These are phyloP conservation scores for Condylura cristata DNA, from an alignment of 2,113 vertebrate genomes.

Conservation along the genomic window DNA sequence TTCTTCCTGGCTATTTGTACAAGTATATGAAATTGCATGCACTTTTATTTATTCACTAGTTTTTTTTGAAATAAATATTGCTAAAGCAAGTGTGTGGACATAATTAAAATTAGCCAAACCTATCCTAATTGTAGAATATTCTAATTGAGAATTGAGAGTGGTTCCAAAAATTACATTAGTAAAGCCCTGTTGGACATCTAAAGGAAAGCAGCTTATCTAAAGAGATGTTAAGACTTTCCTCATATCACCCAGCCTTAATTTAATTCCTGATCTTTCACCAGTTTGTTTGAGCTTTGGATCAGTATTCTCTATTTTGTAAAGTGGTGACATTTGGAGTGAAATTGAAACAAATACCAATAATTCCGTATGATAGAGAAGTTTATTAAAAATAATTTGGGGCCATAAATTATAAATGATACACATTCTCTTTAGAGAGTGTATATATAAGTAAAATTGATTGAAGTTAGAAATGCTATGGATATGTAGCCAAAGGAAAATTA, in stretches of 20 bases:
- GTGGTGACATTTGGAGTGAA: background rate
- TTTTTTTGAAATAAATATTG: background rate
- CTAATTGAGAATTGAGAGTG: background rate
- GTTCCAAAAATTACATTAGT: conserved; percentile 28
- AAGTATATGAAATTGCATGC: background rate
- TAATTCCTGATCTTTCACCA: background rate
- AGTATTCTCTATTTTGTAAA: background rate
- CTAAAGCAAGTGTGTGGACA: background rate
- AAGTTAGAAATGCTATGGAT: conserved; percentile 27
- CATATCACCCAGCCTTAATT: background rate
- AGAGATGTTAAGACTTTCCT: conserved; percentile 11
- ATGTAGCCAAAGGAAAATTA: conserved; percentile 52
- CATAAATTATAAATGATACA: conserved; percentile 25
- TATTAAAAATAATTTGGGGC: conserved; percentile 11
- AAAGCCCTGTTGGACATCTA: conserved; percentile 1
- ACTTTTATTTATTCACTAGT: background rate
- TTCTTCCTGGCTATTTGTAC: background rate
- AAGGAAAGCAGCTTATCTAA: background rate
- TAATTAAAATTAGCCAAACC: background rate
- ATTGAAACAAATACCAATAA: conserved; percentile 34
- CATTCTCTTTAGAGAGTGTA: background rate
- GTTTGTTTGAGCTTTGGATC: background rate
- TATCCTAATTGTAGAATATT: conserved; percentile 25
- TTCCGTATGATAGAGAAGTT: background rate
- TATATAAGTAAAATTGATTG: conserved; percentile 36